Evolutionary conservation across 2,797 vertebrate species (phyloP).

Genomic region (Siniperca undulata): DNA sequence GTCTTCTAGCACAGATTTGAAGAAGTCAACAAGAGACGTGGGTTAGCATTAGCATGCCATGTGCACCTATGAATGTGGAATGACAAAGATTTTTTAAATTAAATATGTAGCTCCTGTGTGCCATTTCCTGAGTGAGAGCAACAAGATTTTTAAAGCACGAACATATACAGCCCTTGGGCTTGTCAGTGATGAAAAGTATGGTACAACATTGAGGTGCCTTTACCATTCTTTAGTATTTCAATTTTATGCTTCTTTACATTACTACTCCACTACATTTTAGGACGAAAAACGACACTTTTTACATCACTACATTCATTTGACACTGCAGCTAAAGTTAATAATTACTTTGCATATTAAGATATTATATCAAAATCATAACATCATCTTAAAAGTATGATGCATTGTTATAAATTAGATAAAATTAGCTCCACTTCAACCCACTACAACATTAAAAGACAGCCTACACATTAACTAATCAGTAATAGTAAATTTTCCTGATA

Average conservation of each 20-base stretch:
- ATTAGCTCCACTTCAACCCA: not conserved
- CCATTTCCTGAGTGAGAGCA: conserved; percentile 53
- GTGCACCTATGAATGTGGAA: conserved; percentile 67
- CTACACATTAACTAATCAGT: not conserved
- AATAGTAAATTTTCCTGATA: not conserved
- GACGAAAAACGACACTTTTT: not conserved
- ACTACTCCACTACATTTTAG: not conserved
- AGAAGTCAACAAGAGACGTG: conserved; percentile 51
- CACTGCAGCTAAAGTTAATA: not conserved
- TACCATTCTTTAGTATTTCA: not conserved
- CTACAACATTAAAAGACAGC: not conserved
- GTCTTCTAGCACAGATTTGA: conserved; percentile 46
- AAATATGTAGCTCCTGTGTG: conserved; percentile 76
- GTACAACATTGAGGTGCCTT: conserved; percentile 2
- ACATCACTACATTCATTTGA: not conserved
- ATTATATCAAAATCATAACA: not conserved
- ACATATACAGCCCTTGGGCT: conserved; percentile 49
- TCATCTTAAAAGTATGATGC: not conserved
- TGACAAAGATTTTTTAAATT: conserved; percentile 68
- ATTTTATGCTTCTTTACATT: not conserved
- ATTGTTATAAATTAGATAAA: not conserved
- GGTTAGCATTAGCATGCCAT: conserved; percentile 64
- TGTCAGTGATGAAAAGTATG: conserved; percentile 16
- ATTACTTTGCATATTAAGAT: not conserved
- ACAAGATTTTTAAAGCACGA: conserved; percentile 49